phyloP scores from a whole-genome alignment of 2,113 vertebrate genomes.

The Nestor notabilis region DNA sequence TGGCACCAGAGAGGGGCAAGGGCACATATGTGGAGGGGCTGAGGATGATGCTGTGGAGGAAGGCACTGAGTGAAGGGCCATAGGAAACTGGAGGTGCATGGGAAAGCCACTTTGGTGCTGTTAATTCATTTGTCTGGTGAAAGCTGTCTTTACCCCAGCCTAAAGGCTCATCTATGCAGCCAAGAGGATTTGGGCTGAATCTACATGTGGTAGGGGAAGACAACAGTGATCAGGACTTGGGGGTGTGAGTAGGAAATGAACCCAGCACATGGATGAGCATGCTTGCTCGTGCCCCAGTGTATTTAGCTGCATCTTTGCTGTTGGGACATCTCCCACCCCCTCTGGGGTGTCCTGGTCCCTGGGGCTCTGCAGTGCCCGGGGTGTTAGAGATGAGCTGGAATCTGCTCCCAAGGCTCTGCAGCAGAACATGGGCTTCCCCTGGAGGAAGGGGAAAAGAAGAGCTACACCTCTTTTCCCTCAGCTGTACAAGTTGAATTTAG shows the following conservation, averaged over 20 bases:
- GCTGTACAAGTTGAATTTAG: not conserved
- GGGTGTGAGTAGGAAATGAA: not conserved
- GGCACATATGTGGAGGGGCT: fast-evolving
- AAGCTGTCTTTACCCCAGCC: not conserved
- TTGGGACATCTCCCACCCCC: not conserved
- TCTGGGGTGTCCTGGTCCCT: not conserved
- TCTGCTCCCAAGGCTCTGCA: not conserved
- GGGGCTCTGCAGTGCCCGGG: not conserved
- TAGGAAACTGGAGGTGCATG: fast-evolving
- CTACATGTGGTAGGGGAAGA: fast-evolving
- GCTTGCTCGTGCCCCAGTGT: fast-evolving
- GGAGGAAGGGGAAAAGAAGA: not conserved
- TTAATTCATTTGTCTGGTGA: not conserved
- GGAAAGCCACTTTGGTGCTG: fast-evolving
- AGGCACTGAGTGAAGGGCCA: not conserved
- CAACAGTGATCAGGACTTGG: not conserved
- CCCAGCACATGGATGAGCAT: no score
- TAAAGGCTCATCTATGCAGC: not conserved
- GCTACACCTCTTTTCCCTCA: not conserved
- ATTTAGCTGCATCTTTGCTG: not conserved
- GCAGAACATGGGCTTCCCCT: not conserved
- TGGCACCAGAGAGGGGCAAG: not conserved
- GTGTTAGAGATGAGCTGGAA: not conserved
- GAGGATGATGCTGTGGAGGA: not conserved
- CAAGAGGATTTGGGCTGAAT: not conserved